Evolutionary conservation across 2,797 vertebrate genomes (phyloP), one percentile per base, ranked within the genome.

Genomic region (Sphaeramia orbicularis): DNA sequence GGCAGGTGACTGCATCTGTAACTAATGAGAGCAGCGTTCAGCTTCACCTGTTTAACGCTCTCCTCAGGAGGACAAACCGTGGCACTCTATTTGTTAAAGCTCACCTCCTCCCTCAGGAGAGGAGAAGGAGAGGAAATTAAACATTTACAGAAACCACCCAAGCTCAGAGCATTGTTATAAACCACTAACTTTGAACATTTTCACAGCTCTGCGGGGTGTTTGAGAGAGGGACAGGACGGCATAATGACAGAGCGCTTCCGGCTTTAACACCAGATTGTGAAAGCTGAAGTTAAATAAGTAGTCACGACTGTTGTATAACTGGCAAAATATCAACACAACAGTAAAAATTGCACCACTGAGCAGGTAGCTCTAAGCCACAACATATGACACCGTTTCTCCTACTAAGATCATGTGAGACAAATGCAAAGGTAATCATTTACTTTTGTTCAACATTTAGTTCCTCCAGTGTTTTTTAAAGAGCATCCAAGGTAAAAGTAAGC

Each of bases 81-180:
- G 70, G 84, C 72, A 64, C 86, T 50, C 71, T 84, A 85, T 86
- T 86, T 78, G 85, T 86, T 80, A 66, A 88, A 8, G 80, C 76
- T 76, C 55, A 54, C 59, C 52, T 12, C 76, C 71, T 59, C 80
- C 88, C 83, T 65, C 68, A 73, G 79, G 86, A 85, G 78, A 56
- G 43, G 67, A 60, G 64, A 48, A 66, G 12, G 65, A 56, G 56
- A 67, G 70, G 80, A 81, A 87, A 91, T 92, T 82, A 91, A 91
- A 91, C 85, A 93, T 92, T 92, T 86, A 93, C 87, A 92, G 83
- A 88, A 87, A 79, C 68, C 81, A 81, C 55, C 80, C 82, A 62
- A 83, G 81, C 87, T 80, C 61, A 84, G 71, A 85, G 65, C 16
- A n/a, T 56, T 55, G 78, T 87, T 84, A 83, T 84, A 84, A 90